These are phyloP conservation scores for Aphaenogaster rudis DNA, from an alignment of 1,140 invertebrate species.

Conservation along the genomic window DNA sequence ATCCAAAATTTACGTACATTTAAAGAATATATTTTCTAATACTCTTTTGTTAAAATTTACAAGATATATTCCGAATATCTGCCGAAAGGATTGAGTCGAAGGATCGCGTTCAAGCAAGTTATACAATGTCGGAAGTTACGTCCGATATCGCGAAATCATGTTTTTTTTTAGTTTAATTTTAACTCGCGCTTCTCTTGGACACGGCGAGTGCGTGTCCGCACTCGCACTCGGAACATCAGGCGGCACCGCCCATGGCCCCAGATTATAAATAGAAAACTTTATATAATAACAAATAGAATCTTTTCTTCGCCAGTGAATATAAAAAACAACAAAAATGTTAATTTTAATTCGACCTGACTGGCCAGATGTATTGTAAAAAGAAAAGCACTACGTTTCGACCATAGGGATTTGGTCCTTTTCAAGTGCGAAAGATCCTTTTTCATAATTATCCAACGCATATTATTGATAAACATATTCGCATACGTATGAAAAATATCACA, in stretches of 20 bases:
- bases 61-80: not conserved
- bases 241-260: not conserved
- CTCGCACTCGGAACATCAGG: not conserved
- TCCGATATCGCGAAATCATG: slow-evolving; percentile 13
- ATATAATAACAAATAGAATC: slow-evolving; percentile 9
- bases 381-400: too few species aligned
- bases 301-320: too few species aligned
- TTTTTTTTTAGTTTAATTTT: slow-evolving; percentile 37
- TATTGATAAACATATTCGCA: too few species aligned
- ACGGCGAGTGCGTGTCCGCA: not conserved
- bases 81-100: too few species aligned
- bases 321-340: too few species aligned
- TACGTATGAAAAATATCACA: too few species aligned
- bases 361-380: too few species aligned
- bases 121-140: not conserved
- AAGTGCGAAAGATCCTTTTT: too few species aligned
- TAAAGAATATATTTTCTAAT: not conserved
- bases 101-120: not conserved
- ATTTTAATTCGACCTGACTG: too few species aligned
- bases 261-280: slow-evolving; percentile 44
- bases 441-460: too few species aligned
- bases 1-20: not conserved
- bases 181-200: slow-evolving; percentile 1
- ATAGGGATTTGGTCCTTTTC: too few species aligned
- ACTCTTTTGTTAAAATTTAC: not conserved